phyloP scores from a whole-genome alignment of 2,888 invertebrate species.

The Phaonia tiefii region DNA sequence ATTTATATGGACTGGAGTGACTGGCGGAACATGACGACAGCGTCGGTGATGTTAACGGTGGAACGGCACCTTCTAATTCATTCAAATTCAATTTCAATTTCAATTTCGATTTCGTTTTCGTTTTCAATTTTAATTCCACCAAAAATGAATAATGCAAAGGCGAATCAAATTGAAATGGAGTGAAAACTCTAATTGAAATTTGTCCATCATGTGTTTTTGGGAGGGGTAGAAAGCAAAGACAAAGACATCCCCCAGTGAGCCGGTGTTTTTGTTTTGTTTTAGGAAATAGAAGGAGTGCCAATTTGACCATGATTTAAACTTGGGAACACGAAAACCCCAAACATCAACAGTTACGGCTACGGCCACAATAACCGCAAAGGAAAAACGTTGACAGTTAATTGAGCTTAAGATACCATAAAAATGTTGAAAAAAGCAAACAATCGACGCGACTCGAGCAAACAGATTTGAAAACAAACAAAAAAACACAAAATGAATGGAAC shows the following conservation, averaged over 20 bases:
- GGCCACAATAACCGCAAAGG: not conserved
- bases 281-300: conserved; percentile 56
- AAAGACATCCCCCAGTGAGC: no score
- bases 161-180: not conserved
- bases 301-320: conserved; percentile 46
- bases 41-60: no score
- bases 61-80: no score
- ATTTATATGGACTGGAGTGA: no score
- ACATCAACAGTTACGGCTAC: not conserved
- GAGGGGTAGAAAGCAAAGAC: not conserved
- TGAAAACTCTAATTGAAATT: not conserved
- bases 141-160: no score
- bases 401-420: conserved; percentile 38
- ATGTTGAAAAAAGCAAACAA: conserved; percentile 32
- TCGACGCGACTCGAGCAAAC: conserved; percentile 14
- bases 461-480: not conserved
- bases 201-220: not conserved
- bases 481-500: conserved; percentile 14
- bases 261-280: no score
- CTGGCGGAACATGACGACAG: no score
- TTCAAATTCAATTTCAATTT: conserved; percentile 4
- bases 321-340: not conserved
- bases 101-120: not conserved
- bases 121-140: no score
- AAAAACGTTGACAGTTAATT: conserved; percentile 23